Evolutionary conservation across 2,113 vertebrate genomes (phyloP), one percentile per base, ranked within the genome.

Genomic region (Sebastes schlegelii): DNA sequence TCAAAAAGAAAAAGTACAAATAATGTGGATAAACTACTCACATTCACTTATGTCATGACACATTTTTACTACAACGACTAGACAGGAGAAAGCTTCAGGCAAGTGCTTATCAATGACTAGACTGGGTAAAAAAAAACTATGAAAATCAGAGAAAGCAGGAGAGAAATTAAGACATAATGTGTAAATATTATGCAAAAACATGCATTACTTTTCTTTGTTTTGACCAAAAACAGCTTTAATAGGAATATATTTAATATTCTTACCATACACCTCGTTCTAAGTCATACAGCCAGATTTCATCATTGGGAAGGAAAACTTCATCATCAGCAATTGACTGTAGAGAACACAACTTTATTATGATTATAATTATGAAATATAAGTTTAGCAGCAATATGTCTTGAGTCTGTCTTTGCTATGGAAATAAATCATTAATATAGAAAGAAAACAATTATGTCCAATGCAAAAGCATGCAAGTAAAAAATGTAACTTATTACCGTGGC

Each of bases 271-370:
- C 97, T 45, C 90, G 96, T 58, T 98, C 96, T 81, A 97, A 92
- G 86, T 99, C 97, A 82, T 98, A 99, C 54, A 95, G 93, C 98
- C 98, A 99, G 81, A 99, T 96, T 93, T 99, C 98, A 90, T 98
- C 95, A 72, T 95, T 97, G 68, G 97, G 97, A 60, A 98, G 94
- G 74, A 98, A 98, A 19, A 98, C 96, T 93, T 99, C 97, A 92
- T 97, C 96, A 80, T 97, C 96, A 92, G 96, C 97, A 88, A 98
- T 92, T 34, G 97, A 98, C 98, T 99, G 88, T 92, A 89, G 14
- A 86, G 46, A 78, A 80, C 3, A 74, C 62, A 67, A 81, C 8
- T 34, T 34, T 34, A 34, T 34, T 34, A 62, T 34, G 2, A 13
- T 16, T 43, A 62, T 89, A 75, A 85, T 14, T 16, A 21, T 17